A percentile compares a stretch with the other conserved stretches of the same genome.
phyloP scores from a whole-genome alignment of 2,797 vertebrate genomes.

The Pseudopleuronectes americanus region DNA sequence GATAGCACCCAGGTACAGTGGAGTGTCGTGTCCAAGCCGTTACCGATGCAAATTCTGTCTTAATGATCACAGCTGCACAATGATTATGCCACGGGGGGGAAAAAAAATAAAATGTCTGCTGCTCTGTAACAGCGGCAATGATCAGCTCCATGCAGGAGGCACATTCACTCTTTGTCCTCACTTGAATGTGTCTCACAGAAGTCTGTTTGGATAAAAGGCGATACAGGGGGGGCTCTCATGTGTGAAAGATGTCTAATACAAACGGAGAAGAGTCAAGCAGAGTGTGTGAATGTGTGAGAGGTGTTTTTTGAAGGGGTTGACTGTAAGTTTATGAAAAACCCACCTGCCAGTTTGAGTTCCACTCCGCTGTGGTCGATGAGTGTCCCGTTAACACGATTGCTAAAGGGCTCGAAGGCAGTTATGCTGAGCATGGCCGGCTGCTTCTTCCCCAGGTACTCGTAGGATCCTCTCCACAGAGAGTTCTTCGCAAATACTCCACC shows the following conservation, averaged over 20 bases:
- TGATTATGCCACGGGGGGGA: constrained; percentile 30
- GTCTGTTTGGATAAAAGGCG: constrained; percentile 10
- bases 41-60: constrained; percentile 46
- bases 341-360: constrained; percentile 93
- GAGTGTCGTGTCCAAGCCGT: constrained; percentile 40
- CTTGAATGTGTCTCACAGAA: constrained; percentile 22
- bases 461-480: constrained; percentile 97
- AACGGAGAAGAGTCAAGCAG: neutral
- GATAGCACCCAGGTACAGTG: constrained; percentile 32
- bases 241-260: neutral
- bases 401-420: constrained; percentile 90
- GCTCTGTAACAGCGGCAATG: constrained; percentile 25
- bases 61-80: constrained; percentile 56
- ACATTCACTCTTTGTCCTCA: constrained; percentile 23
- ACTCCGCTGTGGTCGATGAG: constrained; percentile 96
- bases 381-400: constrained; percentile 94
- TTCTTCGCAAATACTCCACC: constrained; percentile 95
- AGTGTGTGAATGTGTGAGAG: neutral
- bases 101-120: constrained; percentile 40
- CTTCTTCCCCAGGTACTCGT: constrained; percentile 97
- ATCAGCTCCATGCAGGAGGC: constrained; percentile 25
- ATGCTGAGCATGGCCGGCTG: constrained; percentile 97
- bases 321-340: constrained; percentile 29
- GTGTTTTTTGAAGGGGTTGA: neutral
- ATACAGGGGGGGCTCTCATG: neutral